phyloP scores from a whole-genome alignment of 1,140 invertebrate genomes.

The Solenopsis fugax region DNA sequence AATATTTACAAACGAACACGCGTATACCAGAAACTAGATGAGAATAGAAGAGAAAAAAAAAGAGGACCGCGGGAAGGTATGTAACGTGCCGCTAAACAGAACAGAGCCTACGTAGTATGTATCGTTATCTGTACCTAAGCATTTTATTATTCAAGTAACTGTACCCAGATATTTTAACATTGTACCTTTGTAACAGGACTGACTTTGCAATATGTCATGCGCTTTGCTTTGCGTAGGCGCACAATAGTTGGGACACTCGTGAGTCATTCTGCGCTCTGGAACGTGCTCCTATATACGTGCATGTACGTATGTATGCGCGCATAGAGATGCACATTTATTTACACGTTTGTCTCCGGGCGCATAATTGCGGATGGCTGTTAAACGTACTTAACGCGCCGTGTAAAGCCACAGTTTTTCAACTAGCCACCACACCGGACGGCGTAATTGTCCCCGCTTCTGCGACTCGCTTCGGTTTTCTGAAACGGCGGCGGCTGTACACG shows the following conservation, averaged over 20 bases:
- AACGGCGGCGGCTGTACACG: constrained; percentile 40
- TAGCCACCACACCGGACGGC: constrained; percentile 75
- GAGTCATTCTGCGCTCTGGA: constrained; percentile 45
- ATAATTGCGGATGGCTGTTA: constrained; percentile 83
- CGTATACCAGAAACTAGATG: neutral
- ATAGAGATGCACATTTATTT: constrained; percentile 59
- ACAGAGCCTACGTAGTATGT: neutral
- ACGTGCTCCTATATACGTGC: neutral
- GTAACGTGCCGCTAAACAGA: constrained; percentile 3
- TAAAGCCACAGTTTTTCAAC: constrained; percentile 83
- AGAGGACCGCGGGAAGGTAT: neutral
- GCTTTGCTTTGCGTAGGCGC: constrained; percentile 57
- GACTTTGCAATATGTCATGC: constrained; percentile 46
- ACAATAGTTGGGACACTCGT: constrained; percentile 58
- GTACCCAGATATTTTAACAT: constrained; percentile 54
- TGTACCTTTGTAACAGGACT: constrained; percentile 46
- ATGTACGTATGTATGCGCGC: neutral
- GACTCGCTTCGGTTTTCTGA: constrained; percentile 46
- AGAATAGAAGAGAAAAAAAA: neutral
- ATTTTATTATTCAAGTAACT: constrained; percentile 58
- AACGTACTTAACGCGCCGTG: constrained; percentile 81
- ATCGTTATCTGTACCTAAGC: constrained; percentile 43
- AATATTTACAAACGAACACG: neutral
- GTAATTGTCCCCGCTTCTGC: constrained; percentile 78
- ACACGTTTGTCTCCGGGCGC: constrained; percentile 71